Percentiles rank a stretch among this genome's conserved stretches.
These are phyloP conservation scores for Tenualosa ilisha DNA, from an alignment of 2,797 vertebrate species.

Conservation along the genomic window DNA sequence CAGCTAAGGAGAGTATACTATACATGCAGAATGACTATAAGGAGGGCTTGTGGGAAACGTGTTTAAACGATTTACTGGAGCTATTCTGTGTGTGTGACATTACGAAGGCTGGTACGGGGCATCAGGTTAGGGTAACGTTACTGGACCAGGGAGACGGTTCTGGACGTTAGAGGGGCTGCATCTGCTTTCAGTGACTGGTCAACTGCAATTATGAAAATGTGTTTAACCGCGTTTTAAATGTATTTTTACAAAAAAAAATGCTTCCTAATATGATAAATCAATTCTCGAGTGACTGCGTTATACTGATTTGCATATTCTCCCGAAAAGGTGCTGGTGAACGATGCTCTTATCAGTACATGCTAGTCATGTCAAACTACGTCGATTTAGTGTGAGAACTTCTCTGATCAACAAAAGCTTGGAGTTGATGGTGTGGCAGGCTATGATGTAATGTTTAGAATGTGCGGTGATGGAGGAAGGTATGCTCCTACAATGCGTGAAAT, in stretches of 20 bases:
- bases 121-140: conserved; percentile 64
- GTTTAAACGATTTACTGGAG: conserved; percentile 57
- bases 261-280: conserved; percentile 30
- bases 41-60: conserved; percentile 60
- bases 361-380: conserved; percentile 15
- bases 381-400: conserved; percentile 8
- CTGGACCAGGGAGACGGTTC: conserved; percentile 45
- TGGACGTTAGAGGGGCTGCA: conserved; percentile 49
- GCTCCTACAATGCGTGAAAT: conserved; percentile 50
- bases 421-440: conserved; percentile 50
- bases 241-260: conserved; percentile 20
- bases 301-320: conserved; percentile 48
- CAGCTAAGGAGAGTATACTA: conserved; percentile 61
- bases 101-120: conserved; percentile 66
- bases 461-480: conserved; percentile 55
- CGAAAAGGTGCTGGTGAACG: background rate
- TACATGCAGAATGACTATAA: conserved; percentile 49
- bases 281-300: conserved; percentile 43
- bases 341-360: background rate
- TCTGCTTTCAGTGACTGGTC: conserved; percentile 48
- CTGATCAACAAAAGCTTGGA: conserved; percentile 46
- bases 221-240: conserved; percentile 51
- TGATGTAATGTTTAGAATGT: conserved; percentile 62
- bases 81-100: conserved; percentile 58
- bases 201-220: conserved; percentile 54